phyloP scores from a whole-genome alignment of 1,140 invertebrate species.

The Bombus terrestris region DNA sequence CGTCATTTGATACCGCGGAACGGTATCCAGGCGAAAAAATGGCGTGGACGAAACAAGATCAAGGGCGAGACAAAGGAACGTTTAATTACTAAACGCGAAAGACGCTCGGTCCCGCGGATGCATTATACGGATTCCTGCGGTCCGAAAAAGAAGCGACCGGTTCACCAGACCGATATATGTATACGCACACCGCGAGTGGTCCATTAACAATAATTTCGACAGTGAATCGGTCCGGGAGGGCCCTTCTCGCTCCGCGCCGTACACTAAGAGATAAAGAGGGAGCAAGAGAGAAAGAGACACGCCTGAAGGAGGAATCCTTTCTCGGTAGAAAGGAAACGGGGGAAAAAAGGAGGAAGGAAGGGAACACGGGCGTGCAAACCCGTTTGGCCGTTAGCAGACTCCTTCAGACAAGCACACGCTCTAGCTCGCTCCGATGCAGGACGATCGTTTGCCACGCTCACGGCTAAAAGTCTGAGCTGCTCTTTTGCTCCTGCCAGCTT shows the following conservation, averaged over 20 bases:
- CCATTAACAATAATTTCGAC: slow-evolving; percentile 67
- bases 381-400: slow-evolving; percentile 78
- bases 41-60: neutral
- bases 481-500: slow-evolving; percentile 76
- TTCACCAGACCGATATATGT: slow-evolving; percentile 21
- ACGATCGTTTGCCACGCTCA: slow-evolving; percentile 54
- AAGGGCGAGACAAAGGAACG: slow-evolving; percentile 52
- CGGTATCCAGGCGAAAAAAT: neutral
- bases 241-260: neutral
- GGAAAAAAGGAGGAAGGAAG: slow-evolving; percentile 62
- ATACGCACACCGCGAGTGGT: slow-evolving; percentile 41
- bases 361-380: slow-evolving; percentile 75
- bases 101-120: slow-evolving; percentile 6
- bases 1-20: neutral
- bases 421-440: slow-evolving; percentile 24
- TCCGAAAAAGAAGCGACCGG: slow-evolving; percentile 21
- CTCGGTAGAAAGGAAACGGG: slow-evolving; percentile 48
- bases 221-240: slow-evolving; percentile 25
- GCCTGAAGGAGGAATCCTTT: slow-evolving; percentile 53
- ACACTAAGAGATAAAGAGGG: neutral
- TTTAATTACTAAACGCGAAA: slow-evolving; percentile 56
- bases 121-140: slow-evolving; percentile 47
- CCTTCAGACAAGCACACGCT: slow-evolving; percentile 1
- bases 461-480: slow-evolving; percentile 60
- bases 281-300: neutral